Evolutionary conservation across 2,113 vertebrate genomes (phyloP).

Genomic region (Camelus dromedarius): DNA sequence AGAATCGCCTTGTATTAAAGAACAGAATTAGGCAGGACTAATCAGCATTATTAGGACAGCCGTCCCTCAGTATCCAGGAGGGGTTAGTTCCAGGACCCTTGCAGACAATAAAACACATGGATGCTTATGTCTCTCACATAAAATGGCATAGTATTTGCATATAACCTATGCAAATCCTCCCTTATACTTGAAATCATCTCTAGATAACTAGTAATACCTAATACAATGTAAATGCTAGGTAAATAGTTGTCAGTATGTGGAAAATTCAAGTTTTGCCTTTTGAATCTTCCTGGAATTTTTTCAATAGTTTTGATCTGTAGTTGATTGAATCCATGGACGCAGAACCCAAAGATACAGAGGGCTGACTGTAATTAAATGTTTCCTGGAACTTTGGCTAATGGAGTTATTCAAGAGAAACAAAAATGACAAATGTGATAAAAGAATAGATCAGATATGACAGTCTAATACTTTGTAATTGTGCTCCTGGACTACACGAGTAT

Average conservation of each 20-base stretch:
- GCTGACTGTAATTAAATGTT: not conserved
- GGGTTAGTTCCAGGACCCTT: not conserved
- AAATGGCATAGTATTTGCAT: not conserved
- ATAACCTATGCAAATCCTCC: not conserved
- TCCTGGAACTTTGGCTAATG: not conserved
- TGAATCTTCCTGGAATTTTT: not conserved
- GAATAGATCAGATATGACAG: not conserved
- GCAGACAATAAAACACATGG: not conserved
- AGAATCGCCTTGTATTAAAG: slow-evolving; percentile 15
- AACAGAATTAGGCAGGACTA: not conserved
- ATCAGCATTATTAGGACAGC: not conserved
- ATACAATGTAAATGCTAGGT: not conserved
- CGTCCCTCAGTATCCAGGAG: not conserved
- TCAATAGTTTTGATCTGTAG: not conserved
- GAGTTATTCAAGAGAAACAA: not conserved
- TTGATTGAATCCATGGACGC: not conserved
- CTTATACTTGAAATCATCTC: not conserved
- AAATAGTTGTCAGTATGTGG: not conserved
- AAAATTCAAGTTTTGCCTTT: not conserved
- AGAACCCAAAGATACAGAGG: not conserved
- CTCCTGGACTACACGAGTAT: not conserved
- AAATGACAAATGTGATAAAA: not conserved
- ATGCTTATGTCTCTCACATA: not conserved
- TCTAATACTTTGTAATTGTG: not conserved
- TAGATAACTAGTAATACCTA: no score